Evolutionary conservation across 2,888 invertebrate species (phyloP).

Genomic region (Theretra japonica): DNA sequence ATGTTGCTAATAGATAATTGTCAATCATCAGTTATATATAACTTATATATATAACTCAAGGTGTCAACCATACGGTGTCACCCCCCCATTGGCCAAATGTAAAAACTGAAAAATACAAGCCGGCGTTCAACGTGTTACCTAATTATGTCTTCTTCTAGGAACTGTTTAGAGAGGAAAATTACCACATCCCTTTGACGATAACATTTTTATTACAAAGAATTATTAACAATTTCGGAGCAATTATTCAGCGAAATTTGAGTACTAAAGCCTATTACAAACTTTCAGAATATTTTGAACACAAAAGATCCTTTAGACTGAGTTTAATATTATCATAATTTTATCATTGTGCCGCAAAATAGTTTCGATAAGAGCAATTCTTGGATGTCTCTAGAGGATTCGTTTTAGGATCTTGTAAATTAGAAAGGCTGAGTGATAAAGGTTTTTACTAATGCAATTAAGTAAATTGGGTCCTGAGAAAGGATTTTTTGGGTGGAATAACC

Average conservation of each 20-base stretch:
- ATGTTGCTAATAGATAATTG: no score
- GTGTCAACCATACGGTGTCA: no score
- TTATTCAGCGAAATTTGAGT: neutral
- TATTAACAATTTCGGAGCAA: neutral
- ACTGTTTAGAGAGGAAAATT: no score
- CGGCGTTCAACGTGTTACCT: no score
- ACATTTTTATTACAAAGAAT: neutral
- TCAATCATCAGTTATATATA: no score
- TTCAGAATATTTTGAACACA: neutral
- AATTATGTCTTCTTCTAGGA: no score
- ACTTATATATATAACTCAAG: no score
- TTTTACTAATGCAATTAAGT: no score
- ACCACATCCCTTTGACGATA: neutral
- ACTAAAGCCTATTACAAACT: neutral
- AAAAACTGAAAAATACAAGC: no score
- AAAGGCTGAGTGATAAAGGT: neutral
- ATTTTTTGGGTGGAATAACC: no score
- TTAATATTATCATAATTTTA: neutral
- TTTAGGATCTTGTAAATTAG: neutral
- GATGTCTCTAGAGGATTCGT: neutral
- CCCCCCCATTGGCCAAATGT: no score
- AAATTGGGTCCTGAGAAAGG: no score
- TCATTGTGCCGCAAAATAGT: neutral
- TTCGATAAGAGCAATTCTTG: neutral
- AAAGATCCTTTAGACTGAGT: neutral